Conservation (phyloP, 2,113 vertebrate species). For the Hippoglossus stenolepis region DNA sequence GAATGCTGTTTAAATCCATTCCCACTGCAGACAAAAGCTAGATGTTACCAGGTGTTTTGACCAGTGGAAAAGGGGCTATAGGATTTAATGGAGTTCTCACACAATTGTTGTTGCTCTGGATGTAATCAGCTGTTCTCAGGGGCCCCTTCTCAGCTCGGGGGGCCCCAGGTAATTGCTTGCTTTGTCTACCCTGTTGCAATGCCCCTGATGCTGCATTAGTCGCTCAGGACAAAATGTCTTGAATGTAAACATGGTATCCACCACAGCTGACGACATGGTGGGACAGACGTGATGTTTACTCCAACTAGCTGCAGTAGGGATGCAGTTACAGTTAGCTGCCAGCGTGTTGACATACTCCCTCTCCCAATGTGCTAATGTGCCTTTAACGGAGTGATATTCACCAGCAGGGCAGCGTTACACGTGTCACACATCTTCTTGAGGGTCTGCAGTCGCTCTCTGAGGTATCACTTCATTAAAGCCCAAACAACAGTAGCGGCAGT, state of each 20-base stretch:
- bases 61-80: too few species aligned
- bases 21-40: not conserved
- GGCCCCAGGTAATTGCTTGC: too few species aligned
- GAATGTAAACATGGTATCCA: not conserved
- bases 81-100: too few species aligned
- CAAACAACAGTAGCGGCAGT: not conserved
- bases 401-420: conserved; percentile 27
- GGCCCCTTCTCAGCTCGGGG: too few species aligned
- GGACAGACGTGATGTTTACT: conserved; percentile 1
- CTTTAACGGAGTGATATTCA: conserved; percentile 17
- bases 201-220: too few species aligned
- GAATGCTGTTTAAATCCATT: not conserved
- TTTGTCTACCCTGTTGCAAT: too few species aligned
- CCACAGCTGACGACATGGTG: not conserved
- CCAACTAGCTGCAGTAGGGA: conserved; percentile 13
- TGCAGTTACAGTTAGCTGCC: conserved; percentile 37
- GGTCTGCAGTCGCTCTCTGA: conserved; percentile 9
- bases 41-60: too few species aligned
- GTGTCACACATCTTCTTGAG: conserved; percentile 7
- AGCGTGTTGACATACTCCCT: conserved; percentile 20
- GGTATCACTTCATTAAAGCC: conserved; percentile 2
- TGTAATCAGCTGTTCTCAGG: too few species aligned
- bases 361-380: conserved; percentile 29
- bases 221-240: too few species aligned
- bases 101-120: too few species aligned